Percentiles rank a stretch among this genome's conserved stretches.
Evolutionary conservation across 2,888 invertebrate genomes (phyloP).

Genomic region (Spicauda simplicius): DNA sequence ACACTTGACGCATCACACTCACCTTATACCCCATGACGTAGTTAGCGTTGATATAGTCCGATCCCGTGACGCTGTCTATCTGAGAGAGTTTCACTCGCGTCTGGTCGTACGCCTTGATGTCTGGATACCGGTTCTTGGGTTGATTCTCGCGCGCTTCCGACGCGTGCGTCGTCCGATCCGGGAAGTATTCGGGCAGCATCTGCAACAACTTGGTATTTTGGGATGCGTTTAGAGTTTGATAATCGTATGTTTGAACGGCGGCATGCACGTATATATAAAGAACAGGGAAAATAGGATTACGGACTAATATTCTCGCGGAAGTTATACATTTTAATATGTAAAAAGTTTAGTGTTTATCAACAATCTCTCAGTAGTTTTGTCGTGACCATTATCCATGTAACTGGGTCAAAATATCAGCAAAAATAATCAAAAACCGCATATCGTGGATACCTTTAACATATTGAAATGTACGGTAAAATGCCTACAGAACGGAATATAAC

Average conservation of each 20-base stretch:
- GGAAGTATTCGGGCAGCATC: conserved; percentile 93
- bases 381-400: too few relatives aligned
- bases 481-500: too few relatives aligned
- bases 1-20: conserved; percentile 36
- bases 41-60: conserved; percentile 97
- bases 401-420: too few relatives aligned
- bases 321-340: too few relatives aligned
- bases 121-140: conserved; percentile 95
- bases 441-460: too few relatives aligned
- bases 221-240: conserved; percentile 35
- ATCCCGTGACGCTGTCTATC: conserved; percentile 91
- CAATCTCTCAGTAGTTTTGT: too few relatives aligned
- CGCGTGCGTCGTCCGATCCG: conserved; percentile 93
- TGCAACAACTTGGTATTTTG: conserved; percentile 67
- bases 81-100: conserved; percentile 92
- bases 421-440: too few relatives aligned
- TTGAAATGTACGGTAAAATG: too few relatives aligned
- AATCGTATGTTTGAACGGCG: neutral
- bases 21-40: conserved; percentile 94
- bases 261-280: conserved; percentile 16
- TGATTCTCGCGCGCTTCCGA: conserved; percentile 94
- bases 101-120: conserved; percentile 97
- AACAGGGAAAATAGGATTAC: too few relatives aligned
- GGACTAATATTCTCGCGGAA: too few relatives aligned
- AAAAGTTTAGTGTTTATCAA: too few relatives aligned